Base-by-base conservation (phyloP, 2,113 vertebrate genomes). In the Dendrocopos noguchii region DNA sequence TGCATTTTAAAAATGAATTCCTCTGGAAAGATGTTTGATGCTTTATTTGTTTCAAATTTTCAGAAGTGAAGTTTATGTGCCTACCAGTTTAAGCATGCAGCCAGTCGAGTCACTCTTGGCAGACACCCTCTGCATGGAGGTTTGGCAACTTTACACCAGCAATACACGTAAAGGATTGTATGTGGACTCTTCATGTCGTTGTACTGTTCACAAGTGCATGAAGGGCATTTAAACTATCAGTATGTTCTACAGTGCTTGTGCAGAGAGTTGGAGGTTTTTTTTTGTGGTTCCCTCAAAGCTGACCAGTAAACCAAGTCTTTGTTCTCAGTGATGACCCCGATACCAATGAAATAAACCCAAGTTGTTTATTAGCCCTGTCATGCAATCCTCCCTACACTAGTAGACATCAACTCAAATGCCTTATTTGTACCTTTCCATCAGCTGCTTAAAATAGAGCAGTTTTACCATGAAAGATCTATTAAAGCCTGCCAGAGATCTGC, bases 401-500 rank as follows among this genome's bases (percentile, higher is more conserved):
- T 33, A 83, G 34, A 46, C n/a, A 39, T 24, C 16, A 36, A 42
- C 65, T 16, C 31, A 31, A 86, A 25, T 78, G 61, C 83, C 53
- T 64, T 84, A 73, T 87, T 87, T 74, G 52, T 73, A 74, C 42
- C 36, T 93, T 86, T 88, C 80, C 85, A 10, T 86, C 73, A 88
- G 42, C 25, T 0, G 5, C 79, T 84, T 91, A 63, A 83, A 90
- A 77, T 66, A 94, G 74, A 79, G 50, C 74, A 81, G 72, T 83
- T 96, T 90, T 85, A 77, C 3, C 24, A 44, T 91, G 88, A 88
- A 90, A 95, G 61, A 80, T 93, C 83, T 71, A 93, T 88, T 90
- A 67, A 91, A 85, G 85, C 33, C 25, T 91, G 92, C 65, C 88
- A 83, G 56, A 67, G 85, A 67, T 87, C 72, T 82, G 59, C 59